Percentiles rank a stretch among this genome's conserved stretches.
Conservation (phyloP, 2,888 invertebrate genomes). For the Scaptomyza caliginosa region DNA sequence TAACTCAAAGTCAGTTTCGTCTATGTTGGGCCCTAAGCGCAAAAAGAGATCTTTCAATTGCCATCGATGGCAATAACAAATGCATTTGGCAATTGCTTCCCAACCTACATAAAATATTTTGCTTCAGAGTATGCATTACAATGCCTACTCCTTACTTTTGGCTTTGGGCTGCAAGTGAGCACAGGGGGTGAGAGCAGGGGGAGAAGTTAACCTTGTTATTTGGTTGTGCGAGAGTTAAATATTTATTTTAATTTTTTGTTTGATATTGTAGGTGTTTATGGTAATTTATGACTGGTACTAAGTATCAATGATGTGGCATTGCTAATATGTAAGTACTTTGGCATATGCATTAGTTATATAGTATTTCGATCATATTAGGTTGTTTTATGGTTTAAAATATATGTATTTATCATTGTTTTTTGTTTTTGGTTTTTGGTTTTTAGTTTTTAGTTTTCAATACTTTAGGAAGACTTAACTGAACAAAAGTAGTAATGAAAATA, state of each 20-base stretch:
- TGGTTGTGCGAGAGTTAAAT: conserved; percentile 10
- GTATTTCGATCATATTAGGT: conserved; percentile 45
- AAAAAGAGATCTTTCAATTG: conserved; percentile 33
- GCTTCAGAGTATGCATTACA: conserved; percentile 14
- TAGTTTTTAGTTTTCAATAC: conserved; percentile 8
- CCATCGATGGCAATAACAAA: conserved; percentile 18
- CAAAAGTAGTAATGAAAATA: conserved; percentile 76
- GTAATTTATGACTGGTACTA: conserved; percentile 30
- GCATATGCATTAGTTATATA: conserved; percentile 42
- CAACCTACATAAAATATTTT: conserved; percentile 34
- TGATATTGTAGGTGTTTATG: conserved; percentile 7
- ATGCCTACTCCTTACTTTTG: conserved; percentile 41
- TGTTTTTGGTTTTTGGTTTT: neutral
- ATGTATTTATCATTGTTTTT: neutral
- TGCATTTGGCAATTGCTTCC: conserved; percentile 32
- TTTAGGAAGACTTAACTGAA: conserved; percentile 71
- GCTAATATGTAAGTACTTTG: conserved; percentile 41
- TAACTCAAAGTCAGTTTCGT: conserved; percentile 81
- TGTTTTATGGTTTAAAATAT: conserved; percentile 5
- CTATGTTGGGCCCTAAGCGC: conserved; percentile 77
- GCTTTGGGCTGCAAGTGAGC: conserved; percentile 75
- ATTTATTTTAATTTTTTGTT: neutral
- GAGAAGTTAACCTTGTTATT: conserved; percentile 20
- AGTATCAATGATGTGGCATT: conserved; percentile 51
- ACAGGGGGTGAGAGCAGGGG: conserved; percentile 2